A percentile compares a stretch with the other conserved stretches of the same genome.
phyloP scores from a whole-genome alignment of 2,797 vertebrate genomes.

The Clangula hyemalis region DNA sequence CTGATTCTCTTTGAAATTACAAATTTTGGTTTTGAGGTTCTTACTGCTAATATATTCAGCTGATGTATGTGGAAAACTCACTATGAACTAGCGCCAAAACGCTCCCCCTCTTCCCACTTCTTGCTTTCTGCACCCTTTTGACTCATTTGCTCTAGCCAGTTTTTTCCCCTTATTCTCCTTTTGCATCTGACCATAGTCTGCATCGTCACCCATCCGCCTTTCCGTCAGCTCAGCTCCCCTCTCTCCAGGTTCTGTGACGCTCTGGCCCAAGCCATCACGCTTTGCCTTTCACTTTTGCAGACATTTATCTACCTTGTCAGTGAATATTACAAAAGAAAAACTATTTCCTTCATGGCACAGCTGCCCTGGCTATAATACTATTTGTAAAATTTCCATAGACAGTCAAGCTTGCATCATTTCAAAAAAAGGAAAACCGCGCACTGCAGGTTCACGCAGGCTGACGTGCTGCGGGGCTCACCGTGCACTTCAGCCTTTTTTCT shows the following conservation, averaged over 20 bases:
- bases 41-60: neutral
- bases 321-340: neutral
- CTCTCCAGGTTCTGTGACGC: conserved; percentile 3
- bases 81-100: neutral
- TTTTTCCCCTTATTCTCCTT: conserved; percentile 3
- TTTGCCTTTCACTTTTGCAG: neutral
- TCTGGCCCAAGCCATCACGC: neutral
- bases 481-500: neutral
- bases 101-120: neutral
- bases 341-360: fast-evolving
- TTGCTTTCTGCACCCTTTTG: conserved; percentile 40
- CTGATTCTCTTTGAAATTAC: fast-evolving
- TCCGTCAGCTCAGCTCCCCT: neutral
- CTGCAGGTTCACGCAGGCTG: fast-evolving
- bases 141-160: conserved; percentile 12
- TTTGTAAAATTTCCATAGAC: neutral
- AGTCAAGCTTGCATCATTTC: neutral
- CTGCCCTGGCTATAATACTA: neutral
- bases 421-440: neutral
- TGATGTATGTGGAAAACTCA: neutral
- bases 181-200: neutral
- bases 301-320: neutral
- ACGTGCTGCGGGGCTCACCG: fast-evolving
- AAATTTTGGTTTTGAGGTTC: fast-evolving
- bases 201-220: conserved; percentile 34